Evolutionary conservation across 2,797 vertebrate species (phyloP).

Genomic region (Delichon dasypus): DNA sequence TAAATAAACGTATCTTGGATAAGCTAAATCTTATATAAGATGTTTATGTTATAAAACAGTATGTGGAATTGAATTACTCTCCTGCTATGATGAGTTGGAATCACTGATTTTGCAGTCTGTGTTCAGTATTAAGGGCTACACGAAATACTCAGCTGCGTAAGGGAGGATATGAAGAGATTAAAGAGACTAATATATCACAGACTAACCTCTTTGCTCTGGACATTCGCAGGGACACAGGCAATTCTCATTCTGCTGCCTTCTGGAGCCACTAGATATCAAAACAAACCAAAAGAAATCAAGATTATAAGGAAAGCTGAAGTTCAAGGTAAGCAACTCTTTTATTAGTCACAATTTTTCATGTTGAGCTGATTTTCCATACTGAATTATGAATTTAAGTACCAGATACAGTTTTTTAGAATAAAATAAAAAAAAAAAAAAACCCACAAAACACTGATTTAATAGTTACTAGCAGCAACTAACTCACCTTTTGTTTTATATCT

Average conservation of each 20-base stretch:
- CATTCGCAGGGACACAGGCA: conserved; percentile 13
- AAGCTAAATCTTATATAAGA: conserved; percentile 24
- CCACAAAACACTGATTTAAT: neutral
- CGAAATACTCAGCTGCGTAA: conserved; percentile 56
- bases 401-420: neutral
- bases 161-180: conserved; percentile 77
- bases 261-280: neutral
- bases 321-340: conserved; percentile 31
- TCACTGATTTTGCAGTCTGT: conserved; percentile 50
- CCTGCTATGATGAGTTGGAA: neutral
- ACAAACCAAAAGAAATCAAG: neutral
- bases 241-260: conserved; percentile 5
- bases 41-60: neutral
- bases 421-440: too few relatives aligned
- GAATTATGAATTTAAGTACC: neutral
- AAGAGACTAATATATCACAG: conserved; percentile 72
- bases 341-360: neutral
- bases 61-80: conserved; percentile 5
- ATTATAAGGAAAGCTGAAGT: neutral
- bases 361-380: neutral
- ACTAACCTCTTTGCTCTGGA: conserved; percentile 71
- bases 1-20: neutral
- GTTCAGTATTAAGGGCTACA: conserved; percentile 69
- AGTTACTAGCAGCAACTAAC: neutral
- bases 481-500: neutral